phyloP scores from a whole-genome alignment of 2,113 vertebrate genomes.

The Chrysemys picta region DNA sequence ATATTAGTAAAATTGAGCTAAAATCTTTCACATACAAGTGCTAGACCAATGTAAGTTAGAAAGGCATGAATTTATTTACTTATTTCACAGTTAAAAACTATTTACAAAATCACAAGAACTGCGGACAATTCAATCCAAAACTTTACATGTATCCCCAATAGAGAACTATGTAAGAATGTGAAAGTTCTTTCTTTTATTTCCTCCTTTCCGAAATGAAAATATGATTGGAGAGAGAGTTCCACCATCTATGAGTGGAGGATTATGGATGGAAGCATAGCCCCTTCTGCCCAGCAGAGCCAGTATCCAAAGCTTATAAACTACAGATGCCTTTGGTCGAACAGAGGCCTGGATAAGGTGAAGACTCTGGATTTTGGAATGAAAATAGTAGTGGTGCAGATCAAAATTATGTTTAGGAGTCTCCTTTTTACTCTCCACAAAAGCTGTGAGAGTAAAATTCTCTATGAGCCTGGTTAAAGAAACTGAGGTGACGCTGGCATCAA shows the following conservation, averaged over 20 bases:
- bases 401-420: not conserved
- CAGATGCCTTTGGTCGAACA: not conserved
- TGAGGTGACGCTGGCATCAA: not conserved
- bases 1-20: not conserved
- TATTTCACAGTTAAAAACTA: accelerated
- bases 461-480: not conserved
- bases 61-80: not conserved
- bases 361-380: not conserved
- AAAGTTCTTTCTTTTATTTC: not conserved
- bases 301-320: not conserved
- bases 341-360: not conserved
- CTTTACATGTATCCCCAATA: not conserved
- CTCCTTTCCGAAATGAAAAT: not conserved
- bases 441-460: not conserved
- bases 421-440: not conserved
- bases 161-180: not conserved
- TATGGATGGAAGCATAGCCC: not conserved
- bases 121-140: not conserved
- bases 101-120: not conserved
- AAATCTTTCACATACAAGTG: not conserved
- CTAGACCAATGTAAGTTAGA: not conserved
- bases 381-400: not conserved
- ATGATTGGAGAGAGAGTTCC: not conserved
- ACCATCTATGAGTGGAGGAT: not conserved
- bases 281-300: not conserved